Percentiles rank a stretch among this genome's conserved stretches.
These are phyloP conservation scores for Uloborus plumipes DNA, from an alignment of 2,888 invertebrate species.

Conservation along the genomic window DNA sequence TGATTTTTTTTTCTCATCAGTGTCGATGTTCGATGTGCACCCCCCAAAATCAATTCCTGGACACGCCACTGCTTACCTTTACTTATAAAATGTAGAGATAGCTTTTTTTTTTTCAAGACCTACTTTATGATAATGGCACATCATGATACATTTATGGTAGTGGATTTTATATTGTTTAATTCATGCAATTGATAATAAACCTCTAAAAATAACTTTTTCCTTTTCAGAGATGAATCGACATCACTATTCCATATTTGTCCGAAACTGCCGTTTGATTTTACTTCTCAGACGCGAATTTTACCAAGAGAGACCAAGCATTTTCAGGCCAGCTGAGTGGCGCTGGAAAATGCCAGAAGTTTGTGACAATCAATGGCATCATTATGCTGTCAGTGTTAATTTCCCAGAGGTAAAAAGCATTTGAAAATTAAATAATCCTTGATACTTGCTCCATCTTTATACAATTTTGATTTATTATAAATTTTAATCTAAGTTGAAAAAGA, in stretches of 20 bases:
- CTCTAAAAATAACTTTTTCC: background rate
- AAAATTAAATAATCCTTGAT: background rate
- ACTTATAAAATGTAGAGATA: too few relatives aligned
- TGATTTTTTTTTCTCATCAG: too few relatives aligned
- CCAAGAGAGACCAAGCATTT: conserved; percentile 92
- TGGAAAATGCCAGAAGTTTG: conserved; percentile 97
- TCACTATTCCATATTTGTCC: conserved; percentile 96
- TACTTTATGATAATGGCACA: too few relatives aligned
- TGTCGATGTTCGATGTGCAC: too few relatives aligned
- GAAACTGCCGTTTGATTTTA: conserved; percentile 96
- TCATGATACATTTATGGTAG: too few relatives aligned
- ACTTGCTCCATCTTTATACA: too few relatives aligned
- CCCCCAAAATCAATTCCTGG: too few relatives aligned
- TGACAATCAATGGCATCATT: conserved; percentile 99
- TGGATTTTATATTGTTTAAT: too few relatives aligned
- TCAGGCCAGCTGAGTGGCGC: conserved; percentile 98
- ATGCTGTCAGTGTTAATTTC: conserved; percentile 92
- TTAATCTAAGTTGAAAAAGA: too few relatives aligned
- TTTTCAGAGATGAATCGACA: conserved; percentile 83
- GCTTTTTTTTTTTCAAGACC: too few relatives aligned
- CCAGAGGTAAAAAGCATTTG: conserved; percentile 80
- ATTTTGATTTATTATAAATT: too few relatives aligned
- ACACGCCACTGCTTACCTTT: too few relatives aligned
- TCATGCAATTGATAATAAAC: background rate
- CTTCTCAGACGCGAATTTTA: conserved; percentile 91